Evolutionary conservation across 2,113 vertebrate genomes (phyloP), one percentile per base, ranked within the genome.

Genomic region (Ailuropoda melanoleuca): DNA sequence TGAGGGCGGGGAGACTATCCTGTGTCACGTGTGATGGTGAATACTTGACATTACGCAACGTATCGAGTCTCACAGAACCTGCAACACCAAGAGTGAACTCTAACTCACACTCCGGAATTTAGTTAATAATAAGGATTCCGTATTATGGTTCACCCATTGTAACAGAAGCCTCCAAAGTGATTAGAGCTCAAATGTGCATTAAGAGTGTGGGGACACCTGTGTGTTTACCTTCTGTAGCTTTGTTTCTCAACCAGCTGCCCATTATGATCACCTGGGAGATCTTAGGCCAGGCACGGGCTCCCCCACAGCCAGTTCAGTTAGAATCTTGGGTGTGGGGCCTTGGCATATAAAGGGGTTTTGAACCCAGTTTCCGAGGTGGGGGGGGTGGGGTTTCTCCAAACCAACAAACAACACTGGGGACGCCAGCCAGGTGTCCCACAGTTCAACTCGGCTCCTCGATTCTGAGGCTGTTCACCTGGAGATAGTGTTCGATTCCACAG

Each of bases 31-130:
- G n/a, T 13, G 10, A 13, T 5, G 21, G 58, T 21, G 60, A 8
- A 12, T 13, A 70, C 29, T 1, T 53, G 23, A 31, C 53, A 0
- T 19, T 13, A 4, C 3, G 26, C 8, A 0, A 0, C 8, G 31
- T 21, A 39, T 68, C 31, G 23, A 1, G 6, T n/a, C 19, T 88
- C 39, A 34, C 15, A 48, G 53, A 37, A 23, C 14, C 19, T 17
- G 8, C 8, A 14, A 6, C 58, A 23, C 15, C 9, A 15, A 53
- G 78, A 58, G 17, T 29, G 43, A 78, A 23, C 18, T 62, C 21
- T 50, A 8, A 24, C 26, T 39, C 46, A 13, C 70, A 43, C 60
- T 11, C 4, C 19, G 14, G 24, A 13, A 56, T 66, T 37, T 9
- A 74, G 55, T 26, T 84, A 62, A 55, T 56, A 39, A 46, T 24